Evolutionary conservation across 2,797 vertebrate species (phyloP).

Genomic region (Leptatherina wallacei): DNA sequence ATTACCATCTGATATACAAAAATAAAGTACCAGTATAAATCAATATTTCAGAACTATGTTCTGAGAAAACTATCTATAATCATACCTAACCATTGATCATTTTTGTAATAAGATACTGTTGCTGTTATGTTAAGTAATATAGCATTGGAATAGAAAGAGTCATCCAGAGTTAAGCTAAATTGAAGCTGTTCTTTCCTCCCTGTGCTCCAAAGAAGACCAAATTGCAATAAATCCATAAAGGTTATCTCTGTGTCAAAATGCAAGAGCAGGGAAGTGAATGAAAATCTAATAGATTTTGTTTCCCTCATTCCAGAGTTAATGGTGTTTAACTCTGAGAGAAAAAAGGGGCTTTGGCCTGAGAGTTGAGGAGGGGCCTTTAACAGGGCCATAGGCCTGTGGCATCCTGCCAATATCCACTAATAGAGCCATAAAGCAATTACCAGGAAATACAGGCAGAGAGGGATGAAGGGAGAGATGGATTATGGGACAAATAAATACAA

Average conservation of each 20-base stretch:
- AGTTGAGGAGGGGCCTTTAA: constrained; percentile 67
- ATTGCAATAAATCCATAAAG: constrained; percentile 36
- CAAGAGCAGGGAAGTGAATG: constrained; percentile 39
- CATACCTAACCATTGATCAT: background rate
- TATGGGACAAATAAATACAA: constrained; percentile 48
- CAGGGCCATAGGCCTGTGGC: constrained; percentile 65
- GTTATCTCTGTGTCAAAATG: constrained; percentile 41
- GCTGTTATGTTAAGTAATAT: background rate
- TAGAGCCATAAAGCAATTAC: constrained; percentile 82
- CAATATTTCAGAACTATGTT: background rate
- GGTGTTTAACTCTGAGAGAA: constrained; percentile 68
- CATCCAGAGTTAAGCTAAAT: constrained; percentile 14
- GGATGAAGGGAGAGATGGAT: constrained; percentile 48
- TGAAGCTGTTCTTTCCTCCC: background rate
- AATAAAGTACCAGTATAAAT: background rate
- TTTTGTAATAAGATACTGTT: background rate
- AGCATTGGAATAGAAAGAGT: background rate
- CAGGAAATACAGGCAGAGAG: constrained; percentile 61
- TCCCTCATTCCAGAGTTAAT: constrained; percentile 71
- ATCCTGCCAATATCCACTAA: constrained; percentile 70
- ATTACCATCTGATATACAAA: background rate
- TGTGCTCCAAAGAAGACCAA: constrained; percentile 19
- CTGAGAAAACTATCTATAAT: background rate
- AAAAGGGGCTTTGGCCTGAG: constrained; percentile 51
- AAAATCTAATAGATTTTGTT: constrained; percentile 68